Base-by-base conservation (phyloP, 2,113 vertebrate species). In the human region DNA sequence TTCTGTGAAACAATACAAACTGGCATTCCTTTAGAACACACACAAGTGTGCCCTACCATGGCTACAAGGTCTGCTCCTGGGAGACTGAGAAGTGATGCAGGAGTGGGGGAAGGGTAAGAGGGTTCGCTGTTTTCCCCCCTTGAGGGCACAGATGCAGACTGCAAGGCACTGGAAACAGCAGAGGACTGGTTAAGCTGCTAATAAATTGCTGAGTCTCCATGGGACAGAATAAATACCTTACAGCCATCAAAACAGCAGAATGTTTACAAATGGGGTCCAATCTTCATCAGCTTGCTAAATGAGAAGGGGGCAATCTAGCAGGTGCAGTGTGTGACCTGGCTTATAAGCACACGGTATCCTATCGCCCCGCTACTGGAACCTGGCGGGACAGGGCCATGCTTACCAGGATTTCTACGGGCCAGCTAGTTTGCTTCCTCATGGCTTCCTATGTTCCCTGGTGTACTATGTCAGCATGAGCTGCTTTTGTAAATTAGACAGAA, bases 341-440 rank as follows among this genome's bases (percentile, higher is more conserved):
- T 45, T 43, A 27, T 13, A 43, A 27, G 50, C 35, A 3, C 22
- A 2, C 3, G 12, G 68, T 1, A 3, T 79, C 57, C 27, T 10
- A 38, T 2, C 30, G 35, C 84, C 43, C 0, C 3, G 13, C 10
- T 11, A n/a, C 12, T 40, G 6, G 35, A 83, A 27, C 3, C 30
- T 38, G 89, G 45, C 1, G 5, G 52, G 43, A 89, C 2, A 5
- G 50, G 78, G 61, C 12, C 22, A 32, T 10, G 4, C 32, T 45
- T 23, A 38, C 22, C 17, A 12, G 14, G 48, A 55, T 13, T 61
- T 68, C 20, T 38, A 40, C 22, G 18, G 9, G 12, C n/a, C 5
- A n/a, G 6, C 23, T 5, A 30, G 6, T 3, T 6, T 13, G 25
- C 55, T 17, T 43, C 55, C 43, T 40, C 2, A 0, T 11, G n/a